Evolutionary conservation across 1,140 invertebrate species (phyloP), one percentile per base, ranked within the genome.

Genomic region (Nebria ingens): DNA sequence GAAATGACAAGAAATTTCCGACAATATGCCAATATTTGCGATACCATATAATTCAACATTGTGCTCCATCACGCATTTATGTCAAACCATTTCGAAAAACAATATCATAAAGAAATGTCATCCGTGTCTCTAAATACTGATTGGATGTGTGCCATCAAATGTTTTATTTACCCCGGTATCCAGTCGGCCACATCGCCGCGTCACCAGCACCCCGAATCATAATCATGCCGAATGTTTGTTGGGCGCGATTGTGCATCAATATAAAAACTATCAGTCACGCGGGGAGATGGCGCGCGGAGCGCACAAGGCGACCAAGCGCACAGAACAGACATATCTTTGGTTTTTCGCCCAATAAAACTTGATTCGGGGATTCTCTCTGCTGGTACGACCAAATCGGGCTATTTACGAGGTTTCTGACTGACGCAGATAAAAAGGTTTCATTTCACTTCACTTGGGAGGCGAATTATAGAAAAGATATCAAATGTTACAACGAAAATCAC

Each of bases 331-430:
- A 60, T 67, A 67, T 67, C 65, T 65, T 64, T 60, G 61, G 62
- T 59, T 67, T 67, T 66, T 67, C 65, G 65, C 59, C 64, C 63
- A 65, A 67, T 67, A 66, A 67, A 67, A 65, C 63, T 66, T 64
- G 61, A 67, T 66, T 67, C 59, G 62, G 61, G 64, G 64, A 67
- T 65, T 62, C 61, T 29, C n/a, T n/a, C n/a, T n/a, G n/a, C n/a
- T n/a, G n/a, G 25, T n/a, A 6, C 40, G 59, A 58, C 40, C 56
- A 64, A 66, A 66, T 63, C 62, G 62, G 55, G 61, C 61, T 62
- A 64, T 66, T 66, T 66, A 66, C 57, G 63, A 62, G 58, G 52
- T 52, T 61, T 56, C 61, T 64, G 64, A 62, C 63, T 58, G 29
- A 11, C 20, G 21, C 49, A 56, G 64, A 66, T 66, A 66, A 64